These are phyloP conservation scores for Ceratina calcarata DNA, from an alignment of 1,140 invertebrate species.

Conservation along the genomic window DNA sequence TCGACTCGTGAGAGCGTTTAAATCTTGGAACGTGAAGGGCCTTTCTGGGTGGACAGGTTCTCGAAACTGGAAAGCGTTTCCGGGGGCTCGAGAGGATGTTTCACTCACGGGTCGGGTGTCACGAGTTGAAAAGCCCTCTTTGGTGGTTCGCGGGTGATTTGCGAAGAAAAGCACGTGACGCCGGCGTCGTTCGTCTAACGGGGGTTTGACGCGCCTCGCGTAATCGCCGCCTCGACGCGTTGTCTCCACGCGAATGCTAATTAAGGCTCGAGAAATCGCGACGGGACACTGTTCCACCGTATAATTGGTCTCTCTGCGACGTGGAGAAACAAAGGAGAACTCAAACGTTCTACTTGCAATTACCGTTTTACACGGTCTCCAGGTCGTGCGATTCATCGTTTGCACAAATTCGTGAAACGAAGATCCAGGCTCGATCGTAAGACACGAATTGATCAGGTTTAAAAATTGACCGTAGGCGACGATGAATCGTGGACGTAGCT, in stretches of 20 bases:
- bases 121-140: slow-evolving; percentile 36
- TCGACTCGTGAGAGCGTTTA: not conserved
- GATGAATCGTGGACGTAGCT: too few relatives aligned
- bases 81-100: not conserved
- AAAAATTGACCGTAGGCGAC: too few relatives aligned
- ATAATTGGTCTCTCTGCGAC: not conserved
- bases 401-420: too few relatives aligned
- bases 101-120: not conserved
- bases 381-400: too few relatives aligned
- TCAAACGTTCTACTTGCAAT: too few relatives aligned
- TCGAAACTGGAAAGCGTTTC: slow-evolving; percentile 17
- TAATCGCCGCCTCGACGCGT: slow-evolving; percentile 5
- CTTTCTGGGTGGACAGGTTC: not conserved
- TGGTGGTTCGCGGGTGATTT: slow-evolving; percentile 35
- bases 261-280: slow-evolving; percentile 5
- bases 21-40: not conserved
- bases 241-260: slow-evolving; percentile 7
- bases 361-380: too few relatives aligned
- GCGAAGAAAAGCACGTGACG: slow-evolving; percentile 20
- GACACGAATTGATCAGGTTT: too few relatives aligned
- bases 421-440: too few relatives aligned
- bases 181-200: too few relatives aligned
- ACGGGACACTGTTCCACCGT: not conserved
- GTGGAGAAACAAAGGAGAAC: not conserved
- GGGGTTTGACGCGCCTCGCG: too few relatives aligned